phyloP scores from a whole-genome alignment of 2,888 invertebrate species.

The Aleiodes leptofemur region DNA sequence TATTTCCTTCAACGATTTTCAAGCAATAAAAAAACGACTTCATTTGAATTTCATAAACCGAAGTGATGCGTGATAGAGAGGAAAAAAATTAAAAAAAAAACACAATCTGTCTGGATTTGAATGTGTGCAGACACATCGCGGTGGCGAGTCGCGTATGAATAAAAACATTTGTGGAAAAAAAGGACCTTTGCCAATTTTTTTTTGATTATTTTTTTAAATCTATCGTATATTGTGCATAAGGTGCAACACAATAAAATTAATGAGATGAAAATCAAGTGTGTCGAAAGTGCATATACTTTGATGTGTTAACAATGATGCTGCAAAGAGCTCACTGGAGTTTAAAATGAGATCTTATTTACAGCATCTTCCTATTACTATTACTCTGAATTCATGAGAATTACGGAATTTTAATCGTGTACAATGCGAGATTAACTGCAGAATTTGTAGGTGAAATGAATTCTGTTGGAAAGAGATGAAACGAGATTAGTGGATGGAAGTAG shows the following conservation, averaged over 20 bases:
- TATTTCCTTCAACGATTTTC: too few species aligned
- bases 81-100: constrained; percentile 18
- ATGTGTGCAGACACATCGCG: constrained; percentile 22
- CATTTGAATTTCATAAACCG: constrained; percentile 2
- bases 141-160: constrained; percentile 2
- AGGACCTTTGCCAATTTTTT: neutral
- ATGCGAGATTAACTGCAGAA: constrained; percentile 49
- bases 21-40: constrained; percentile 2
- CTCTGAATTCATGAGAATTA: constrained; percentile 47
- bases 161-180: constrained; percentile 13
- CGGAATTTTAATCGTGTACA: constrained; percentile 50
- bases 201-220: too few species aligned
- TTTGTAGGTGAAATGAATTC: constrained; percentile 20
- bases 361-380: constrained; percentile 55
- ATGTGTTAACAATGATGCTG: neutral
- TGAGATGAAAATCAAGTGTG: constrained; percentile 11
- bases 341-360: constrained; percentile 59
- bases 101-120: constrained; percentile 27
- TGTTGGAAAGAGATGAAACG: too few species aligned
- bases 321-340: constrained; percentile 59
- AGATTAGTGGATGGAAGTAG: too few species aligned
- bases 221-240: too few species aligned
- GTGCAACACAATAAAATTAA: neutral
- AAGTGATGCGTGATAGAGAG: constrained; percentile 32
- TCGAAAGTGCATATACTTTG: neutral